Base-by-base conservation (phyloP, 2,113 vertebrate species). In the Campylomormyrus tamandua region DNA sequence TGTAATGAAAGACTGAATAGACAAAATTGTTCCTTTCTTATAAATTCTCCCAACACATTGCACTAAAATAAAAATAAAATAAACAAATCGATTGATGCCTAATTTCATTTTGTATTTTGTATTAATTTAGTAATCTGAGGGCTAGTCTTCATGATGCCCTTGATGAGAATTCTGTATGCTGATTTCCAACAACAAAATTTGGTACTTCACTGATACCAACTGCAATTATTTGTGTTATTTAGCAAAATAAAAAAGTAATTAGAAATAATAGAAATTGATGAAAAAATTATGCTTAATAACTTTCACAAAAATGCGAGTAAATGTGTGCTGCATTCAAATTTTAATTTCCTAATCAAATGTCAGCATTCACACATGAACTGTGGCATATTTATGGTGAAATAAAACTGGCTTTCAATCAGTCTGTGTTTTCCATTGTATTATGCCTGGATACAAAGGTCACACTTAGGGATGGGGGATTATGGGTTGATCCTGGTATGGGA, bases 301-400 rank as follows among this genome's bases (percentile, higher is more conserved):
- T 74, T 74, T 77, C 10, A 66, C 9, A 11, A 70, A 70, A 80
- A 80, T 80, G 35, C 74, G 42, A 77, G 31, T 42, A 39, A 80
- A 80, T 39, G 74, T 77, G 35, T 42, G 17, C 10, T 85, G 15
- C 45, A n/a, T 46, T 85, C 45, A 48, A 24, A 85, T n/a, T 49
- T 85, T 85, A 46, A 49, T 85, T 85, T 49, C 46, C 83, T 85
- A 85, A 49, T 85, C 39, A 48, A 84, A 84, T 48, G 46, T 48
- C 42, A 49, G 11, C 42, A 49, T 49, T 46, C 46, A 85, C 21
- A 21, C 83, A 45, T 85, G 83, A 84, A 46, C 31, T 77, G 70
- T 39, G 42, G 10, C 39, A 24, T 48, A 15, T 84, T 48, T 84
- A 48, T n/a, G 42, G 46, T n/a, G 19, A 45, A 84, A 10, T 24